phyloP scores from a whole-genome alignment of 2,113 vertebrate species.

The Marmota monax region DNA sequence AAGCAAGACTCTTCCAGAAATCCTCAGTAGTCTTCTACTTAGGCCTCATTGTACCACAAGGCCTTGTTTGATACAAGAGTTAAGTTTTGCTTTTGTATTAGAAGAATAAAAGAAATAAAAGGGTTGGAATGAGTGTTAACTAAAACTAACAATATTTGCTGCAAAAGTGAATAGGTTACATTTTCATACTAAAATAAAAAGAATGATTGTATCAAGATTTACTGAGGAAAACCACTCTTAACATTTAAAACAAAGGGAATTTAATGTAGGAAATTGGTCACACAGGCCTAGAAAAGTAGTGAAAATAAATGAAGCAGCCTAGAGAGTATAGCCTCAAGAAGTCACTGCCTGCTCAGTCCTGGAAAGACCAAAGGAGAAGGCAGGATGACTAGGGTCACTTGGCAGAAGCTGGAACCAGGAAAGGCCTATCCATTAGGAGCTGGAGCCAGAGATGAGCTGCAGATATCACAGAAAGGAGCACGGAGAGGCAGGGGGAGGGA shows the following conservation, averaged over 20 bases:
- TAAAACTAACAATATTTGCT: slow-evolving; percentile 28
- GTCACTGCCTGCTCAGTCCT: background rate
- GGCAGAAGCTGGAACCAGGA: background rate
- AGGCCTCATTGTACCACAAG: background rate
- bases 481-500: background rate
- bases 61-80: slow-evolving; percentile 20
- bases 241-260: slow-evolving; percentile 50
- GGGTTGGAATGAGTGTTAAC: background rate
- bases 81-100: slow-evolving; percentile 36
- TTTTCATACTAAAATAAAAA: slow-evolving; percentile 48
- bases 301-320: background rate
- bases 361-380: slow-evolving; percentile 2
- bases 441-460: background rate
- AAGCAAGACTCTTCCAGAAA: slow-evolving; percentile 29
- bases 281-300: background rate
- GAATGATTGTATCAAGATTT: background rate
- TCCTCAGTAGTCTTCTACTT: slow-evolving; percentile 6
- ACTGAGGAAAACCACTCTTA: slow-evolving; percentile 47
- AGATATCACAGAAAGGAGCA: slow-evolving; percentile 2
- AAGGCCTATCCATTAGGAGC: background rate
- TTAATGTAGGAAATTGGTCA: slow-evolving; percentile 27
- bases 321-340: background rate
- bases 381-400: background rate
- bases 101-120: background rate
- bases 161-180: slow-evolving; percentile 52